Base-by-base conservation (phyloP, 2,888 invertebrate species). In the Drosophila recens region DNA sequence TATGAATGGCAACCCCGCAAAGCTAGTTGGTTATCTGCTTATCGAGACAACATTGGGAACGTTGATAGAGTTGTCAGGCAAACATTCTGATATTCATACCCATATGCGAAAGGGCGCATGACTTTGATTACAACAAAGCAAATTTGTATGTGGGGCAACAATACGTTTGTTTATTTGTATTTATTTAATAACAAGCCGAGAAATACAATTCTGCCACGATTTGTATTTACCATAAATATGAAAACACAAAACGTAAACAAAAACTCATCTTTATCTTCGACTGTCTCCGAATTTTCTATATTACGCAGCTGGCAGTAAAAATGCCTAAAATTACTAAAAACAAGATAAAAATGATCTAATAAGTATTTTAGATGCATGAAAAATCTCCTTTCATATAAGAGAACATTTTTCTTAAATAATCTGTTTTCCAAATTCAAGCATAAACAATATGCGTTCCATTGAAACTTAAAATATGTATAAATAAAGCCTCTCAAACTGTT, bases 51-150 rank as follows among this genome's bases (percentile, higher is more conserved):
- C 72, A 72, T 69, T 56, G 48, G 30, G 48, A 17, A 30, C 66
- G 51, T 56, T 80, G 72, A 79, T 80, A 76, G 54, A 72, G 65
- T 70, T 78, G 63, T 71, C 59, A 77, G 64, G 33, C 46, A 6
- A 38, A 17, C 15, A 65, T 45, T 67, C 20, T 54, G 23, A 67
- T n/a, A 38, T 34, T 45, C 27, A 43, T 30, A 52, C 13, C 30
- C 27, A 30, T 53, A 43, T 54, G 58, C 38, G 58, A 67, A 62
- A 82, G 56, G 64, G 65, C 84, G 79, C 70, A 84, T 87, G 87
- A 87, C 72, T 79, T 71, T 82, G 79, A 82, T 81, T 70, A 72
- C 69, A 82, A 58, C n/a, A 56, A 67, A 40, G 43, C 43, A 38
- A 68, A 57, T 67, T 54, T 54, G 52, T 51, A 48, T 59, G 40